These are phyloP conservation scores for Pteronura brasiliensis DNA, from an alignment of 2,113 vertebrate genomes.

Conservation along the genomic window DNA sequence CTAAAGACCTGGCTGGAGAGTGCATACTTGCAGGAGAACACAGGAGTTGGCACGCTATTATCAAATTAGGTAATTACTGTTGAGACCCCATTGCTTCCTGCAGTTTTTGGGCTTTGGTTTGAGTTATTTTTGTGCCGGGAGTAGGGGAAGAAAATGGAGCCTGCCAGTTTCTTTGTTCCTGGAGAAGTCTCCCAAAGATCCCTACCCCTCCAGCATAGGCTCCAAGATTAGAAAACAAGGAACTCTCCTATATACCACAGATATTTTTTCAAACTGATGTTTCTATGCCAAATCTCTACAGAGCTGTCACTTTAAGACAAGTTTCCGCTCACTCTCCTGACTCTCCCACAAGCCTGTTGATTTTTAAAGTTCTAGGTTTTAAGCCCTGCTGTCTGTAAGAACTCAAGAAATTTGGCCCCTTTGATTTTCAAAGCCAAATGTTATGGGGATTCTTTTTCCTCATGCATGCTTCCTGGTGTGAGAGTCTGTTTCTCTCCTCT, in stretches of 20 bases:
- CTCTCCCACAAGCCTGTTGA: neutral
- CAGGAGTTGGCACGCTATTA: neutral
- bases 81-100: neutral
- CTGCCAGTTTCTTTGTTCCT: neutral
- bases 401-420: neutral
- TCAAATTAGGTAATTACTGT: neutral
- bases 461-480: neutral
- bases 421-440: neutral
- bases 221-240: neutral
- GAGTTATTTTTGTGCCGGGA: too few relatives aligned
- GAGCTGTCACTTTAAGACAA: neutral
- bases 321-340: neutral
- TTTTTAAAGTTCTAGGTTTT: neutral
- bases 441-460: neutral
- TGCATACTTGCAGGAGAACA: neutral
- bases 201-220: neutral
- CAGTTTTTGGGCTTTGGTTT: neutral
- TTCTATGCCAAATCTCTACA: neutral
- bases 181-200: neutral
- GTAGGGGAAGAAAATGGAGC: neutral
- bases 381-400: neutral
- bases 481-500: neutral
- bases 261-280: neutral
- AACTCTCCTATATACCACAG: neutral
- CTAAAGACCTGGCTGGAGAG: neutral